Percentiles rank a stretch among this genome's conserved stretches.
Evolutionary conservation across 2,797 vertebrate genomes (phyloP).

Genomic region (Tangara arthus): DNA sequence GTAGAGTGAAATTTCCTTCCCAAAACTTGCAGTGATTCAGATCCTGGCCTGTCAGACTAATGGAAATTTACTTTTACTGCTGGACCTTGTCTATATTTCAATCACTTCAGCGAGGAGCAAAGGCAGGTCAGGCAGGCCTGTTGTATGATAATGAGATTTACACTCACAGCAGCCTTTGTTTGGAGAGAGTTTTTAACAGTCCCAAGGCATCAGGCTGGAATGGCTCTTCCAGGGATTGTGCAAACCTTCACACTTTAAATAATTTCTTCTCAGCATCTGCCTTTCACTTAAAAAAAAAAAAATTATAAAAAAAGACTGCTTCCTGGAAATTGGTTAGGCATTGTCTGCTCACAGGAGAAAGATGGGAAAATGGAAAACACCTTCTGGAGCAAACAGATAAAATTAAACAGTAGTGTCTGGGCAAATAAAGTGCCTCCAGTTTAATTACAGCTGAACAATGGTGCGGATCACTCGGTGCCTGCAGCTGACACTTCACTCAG

Average conservation of each 20-base stretch:
- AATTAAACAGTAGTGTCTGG: conserved; percentile 26
- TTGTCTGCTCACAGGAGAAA: not conserved
- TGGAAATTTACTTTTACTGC: not conserved
- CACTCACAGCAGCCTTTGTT: conserved; percentile 33
- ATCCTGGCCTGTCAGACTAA: not conserved
- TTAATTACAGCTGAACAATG: conserved; percentile 52
- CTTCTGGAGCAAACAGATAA: conserved; percentile 62
- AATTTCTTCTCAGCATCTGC: not conserved
- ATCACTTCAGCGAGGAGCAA: not conserved
- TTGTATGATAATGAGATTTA: conserved; percentile 31
- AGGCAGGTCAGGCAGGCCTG: not conserved
- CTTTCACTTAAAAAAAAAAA: not conserved
- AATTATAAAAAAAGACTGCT: not conserved
- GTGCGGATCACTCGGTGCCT: not conserved
- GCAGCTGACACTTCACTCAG: not conserved
- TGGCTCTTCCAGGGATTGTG: not conserved
- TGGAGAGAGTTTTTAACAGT: conserved; percentile 9
- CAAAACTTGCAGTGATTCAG: not conserved
- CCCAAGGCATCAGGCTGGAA: not conserved
- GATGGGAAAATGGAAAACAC: conserved; percentile 21
- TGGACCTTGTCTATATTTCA: conserved; percentile 6
- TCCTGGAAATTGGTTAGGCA: conserved; percentile 37
- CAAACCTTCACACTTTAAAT: conserved; percentile 5
- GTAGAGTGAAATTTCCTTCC: not conserved
- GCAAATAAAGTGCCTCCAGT: conserved; percentile 40